These are phyloP conservation scores for Gallinago nigripennis DNA, from an alignment of 2,797 vertebrate species.

Conservation along the genomic window DNA sequence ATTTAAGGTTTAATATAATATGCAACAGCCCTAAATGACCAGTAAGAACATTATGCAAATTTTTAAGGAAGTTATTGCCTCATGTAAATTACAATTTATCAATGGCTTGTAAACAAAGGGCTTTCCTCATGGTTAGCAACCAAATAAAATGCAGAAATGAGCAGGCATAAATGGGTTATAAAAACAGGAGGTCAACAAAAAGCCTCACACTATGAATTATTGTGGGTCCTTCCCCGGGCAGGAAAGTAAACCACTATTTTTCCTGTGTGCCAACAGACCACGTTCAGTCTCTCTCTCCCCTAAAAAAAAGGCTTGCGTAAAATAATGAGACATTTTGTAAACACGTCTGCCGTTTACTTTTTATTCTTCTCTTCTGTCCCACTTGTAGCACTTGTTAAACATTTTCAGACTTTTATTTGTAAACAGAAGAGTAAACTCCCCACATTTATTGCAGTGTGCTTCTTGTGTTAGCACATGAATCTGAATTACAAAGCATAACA, in stretches of 20 bases:
- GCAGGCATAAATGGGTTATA: not conserved
- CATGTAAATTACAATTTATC: slow-evolving; percentile 43
- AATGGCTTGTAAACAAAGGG: slow-evolving; percentile 51
- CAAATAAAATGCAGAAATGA: slow-evolving; percentile 16
- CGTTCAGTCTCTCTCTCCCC: not conserved
- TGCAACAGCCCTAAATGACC: slow-evolving; percentile 46
- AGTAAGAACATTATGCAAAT: slow-evolving; percentile 60
- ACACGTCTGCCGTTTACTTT: not conserved
- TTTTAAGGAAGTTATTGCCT: slow-evolving; percentile 47
- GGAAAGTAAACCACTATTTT: not conserved
- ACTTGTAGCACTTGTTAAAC: not conserved
- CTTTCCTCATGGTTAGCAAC: slow-evolving; percentile 26
- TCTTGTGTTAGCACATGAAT: not conserved
- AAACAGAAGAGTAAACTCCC: not conserved
- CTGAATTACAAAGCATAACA: not conserved
- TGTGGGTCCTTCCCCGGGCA: not conserved
- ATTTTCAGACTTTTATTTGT: not conserved
- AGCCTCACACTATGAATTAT: not conserved
- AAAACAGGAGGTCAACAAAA: not conserved
- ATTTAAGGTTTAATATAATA: slow-evolving; percentile 49
- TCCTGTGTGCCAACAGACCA: not conserved
- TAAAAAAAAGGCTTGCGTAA: not conserved
- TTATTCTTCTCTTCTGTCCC: not conserved
- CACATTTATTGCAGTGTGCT: not conserved
- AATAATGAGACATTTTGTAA: not conserved